Evolutionary conservation across 2,113 vertebrate genomes (phyloP), one percentile per base, ranked within the genome.

Genomic region (Columba janthina): DNA sequence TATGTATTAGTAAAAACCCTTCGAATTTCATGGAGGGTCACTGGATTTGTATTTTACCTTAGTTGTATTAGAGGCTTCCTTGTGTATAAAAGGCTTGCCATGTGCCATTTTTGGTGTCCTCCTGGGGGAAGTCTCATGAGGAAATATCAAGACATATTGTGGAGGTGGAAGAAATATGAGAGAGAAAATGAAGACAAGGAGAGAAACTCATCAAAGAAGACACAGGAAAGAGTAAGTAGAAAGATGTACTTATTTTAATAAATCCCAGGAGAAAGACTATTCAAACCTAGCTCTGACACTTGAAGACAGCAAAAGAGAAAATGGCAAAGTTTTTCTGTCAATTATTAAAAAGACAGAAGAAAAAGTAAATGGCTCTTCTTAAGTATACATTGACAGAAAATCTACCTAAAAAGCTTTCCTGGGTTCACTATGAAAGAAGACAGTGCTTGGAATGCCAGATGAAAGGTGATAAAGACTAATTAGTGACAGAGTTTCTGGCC

Each of bases 221-320:
- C 28, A 46, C 18, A 69, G 36, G 22, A 79, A 88, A 75, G 11
- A 9, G 8, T 80, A 88, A 89, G 87, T 74, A 89, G 34, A 73
- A 79, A 67, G 61, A 79, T 67, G 31, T 70, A 77, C 60, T 81
- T 78, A 60, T 76, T 93, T 94, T 75, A 94, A 71, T 95, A 93
- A 93, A 93, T 50, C 90, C 65, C 72, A 29, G 29, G 61, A 91
- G 86, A 89, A 94, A 81, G 24, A 89, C 67, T 46, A 64, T 74
- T 96, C 62, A 92, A 86, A 86, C 31, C 9, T 75, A n/a, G 10
- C 15, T 80, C 88, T 92, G 85, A 92, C 73, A 95, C 70, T 40
- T 80, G 75, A 92, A 93, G 76, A 81, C 25, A 62, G 76, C 21
- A 96, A 67, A 95, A 93, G 57, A 93, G 42, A 94, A 86, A 90